Evolutionary conservation across 2,888 invertebrate genomes (phyloP), one percentile per base, ranked within the genome.

Genomic region (Phengaris alcon): DNA sequence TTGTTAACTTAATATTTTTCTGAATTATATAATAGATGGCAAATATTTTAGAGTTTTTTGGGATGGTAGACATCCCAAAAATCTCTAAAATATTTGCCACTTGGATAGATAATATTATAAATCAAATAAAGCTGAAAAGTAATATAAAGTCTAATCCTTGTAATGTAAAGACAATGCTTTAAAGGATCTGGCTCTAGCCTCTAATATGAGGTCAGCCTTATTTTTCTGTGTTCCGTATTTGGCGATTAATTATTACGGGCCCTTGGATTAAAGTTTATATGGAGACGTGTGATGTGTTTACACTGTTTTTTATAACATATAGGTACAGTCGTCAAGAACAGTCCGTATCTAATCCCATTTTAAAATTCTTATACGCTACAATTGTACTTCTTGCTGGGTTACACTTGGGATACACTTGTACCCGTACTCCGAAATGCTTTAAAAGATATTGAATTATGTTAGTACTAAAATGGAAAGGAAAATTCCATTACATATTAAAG

Each of bases 221-320:
- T 52, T 72, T 22, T 52, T 52, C 15, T 48, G 70, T 70, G 70
- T 51, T 52, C 72, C 72, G 72, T 72, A 72, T 72, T 72, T 35
- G 72, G 72, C 13, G 12, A 72, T 72, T 72, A 72, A 54, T 72
- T 22, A 72, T 64, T 64, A 64, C 52, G 51, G 15, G 22, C 48
- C 70, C 70, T 70, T 70, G 70, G 70, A 70, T 70, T 52, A 22
- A 70, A 22, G 51, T 70, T 70, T 70, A 70, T 70, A 52, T 70
- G 70, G 70, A 70, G 51, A 69, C 69, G 57, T 8, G 57, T 3
- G 15, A 48, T 51, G 22, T 70, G 70, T 52, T 70, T 52, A 70
- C 22, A 10, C 10, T 12, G 70, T 22, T 59, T 59, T 57, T 59
- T 59, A 22, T 59, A 59, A 22, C 22, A 59, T 6, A 48, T 48